These are phyloP conservation scores for Solen grandis DNA, from an alignment of 1,140 invertebrate genomes.

Conservation along the genomic window DNA sequence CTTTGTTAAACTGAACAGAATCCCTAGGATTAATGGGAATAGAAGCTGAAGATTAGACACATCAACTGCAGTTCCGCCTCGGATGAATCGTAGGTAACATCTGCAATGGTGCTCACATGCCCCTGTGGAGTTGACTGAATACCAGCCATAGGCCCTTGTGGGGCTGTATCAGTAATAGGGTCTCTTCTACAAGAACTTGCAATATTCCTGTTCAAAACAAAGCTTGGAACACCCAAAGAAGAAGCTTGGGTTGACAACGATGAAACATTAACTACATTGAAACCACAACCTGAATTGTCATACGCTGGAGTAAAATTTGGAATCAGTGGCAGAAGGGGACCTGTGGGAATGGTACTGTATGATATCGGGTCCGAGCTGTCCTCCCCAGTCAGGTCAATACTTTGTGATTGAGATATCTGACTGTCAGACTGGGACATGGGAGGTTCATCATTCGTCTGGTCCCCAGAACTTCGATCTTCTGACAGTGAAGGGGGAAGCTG, in stretches of 20 bases:
- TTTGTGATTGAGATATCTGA: conserved; percentile 3
- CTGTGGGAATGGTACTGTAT: not conserved
- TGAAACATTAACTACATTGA: conserved; percentile 38
- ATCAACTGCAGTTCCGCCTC: not conserved
- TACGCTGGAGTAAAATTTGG: conserved; percentile 15
- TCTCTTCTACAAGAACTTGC: too few species aligned
- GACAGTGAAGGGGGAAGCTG: too few species aligned
- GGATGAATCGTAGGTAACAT: not conserved
- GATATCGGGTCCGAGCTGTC: not conserved
- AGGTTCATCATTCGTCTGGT: too few species aligned
- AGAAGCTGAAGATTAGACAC: not conserved
- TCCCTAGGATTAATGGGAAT: conserved; percentile 42
- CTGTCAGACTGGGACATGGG: too few species aligned
- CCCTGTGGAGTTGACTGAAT: too few species aligned
- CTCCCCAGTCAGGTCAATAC: conserved; percentile 35
- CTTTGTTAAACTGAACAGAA: conserved; percentile 40
- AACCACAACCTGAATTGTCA: not conserved
- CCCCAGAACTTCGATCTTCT: too few species aligned
- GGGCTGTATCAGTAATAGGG: too few species aligned
- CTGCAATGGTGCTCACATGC: not conserved
- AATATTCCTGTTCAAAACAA: not conserved
- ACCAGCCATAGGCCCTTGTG: conserved; percentile 10
- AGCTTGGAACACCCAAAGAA: not conserved
- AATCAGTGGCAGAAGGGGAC: not conserved
- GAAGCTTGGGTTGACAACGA: conserved; percentile 11